Percentiles rank a stretch among this genome's conserved stretches.
These are phyloP conservation scores for Aotus griseimembra DNA, from an alignment of 2,797 vertebrate genomes.

Conservation along the genomic window DNA sequence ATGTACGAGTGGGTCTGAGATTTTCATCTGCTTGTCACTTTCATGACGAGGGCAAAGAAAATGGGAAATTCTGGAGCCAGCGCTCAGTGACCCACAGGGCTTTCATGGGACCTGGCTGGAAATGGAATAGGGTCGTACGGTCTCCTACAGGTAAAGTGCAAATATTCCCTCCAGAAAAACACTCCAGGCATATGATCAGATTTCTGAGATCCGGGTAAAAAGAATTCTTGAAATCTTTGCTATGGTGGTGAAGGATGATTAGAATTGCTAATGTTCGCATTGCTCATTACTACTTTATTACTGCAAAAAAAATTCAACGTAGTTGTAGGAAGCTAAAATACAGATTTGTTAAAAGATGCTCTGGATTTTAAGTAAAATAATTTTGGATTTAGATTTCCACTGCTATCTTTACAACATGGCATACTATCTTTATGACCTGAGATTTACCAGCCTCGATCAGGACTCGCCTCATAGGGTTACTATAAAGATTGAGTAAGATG, in stretches of 20 bases:
- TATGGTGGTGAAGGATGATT: neutral
- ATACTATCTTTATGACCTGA: neutral
- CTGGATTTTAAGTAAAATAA: neutral
- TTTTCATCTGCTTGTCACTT: neutral
- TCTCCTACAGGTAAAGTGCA: neutral
- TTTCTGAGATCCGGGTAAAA: neutral
- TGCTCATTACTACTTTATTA: neutral
- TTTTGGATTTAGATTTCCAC: neutral
- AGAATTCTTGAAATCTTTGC: neutral
- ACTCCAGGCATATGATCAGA: neutral
- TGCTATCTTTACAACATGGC: neutral
- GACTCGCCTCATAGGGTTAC: neutral
- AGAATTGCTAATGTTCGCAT: neutral
- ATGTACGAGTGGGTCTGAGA: fast-evolving
- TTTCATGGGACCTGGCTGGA: neutral
- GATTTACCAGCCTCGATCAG: neutral
- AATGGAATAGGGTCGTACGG: too few species aligned
- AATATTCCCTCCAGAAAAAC: neutral
- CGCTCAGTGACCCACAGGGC: neutral
- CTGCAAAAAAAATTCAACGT: neutral
- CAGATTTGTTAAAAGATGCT: neutral
- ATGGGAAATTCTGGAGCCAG: neutral
- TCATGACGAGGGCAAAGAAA: neutral
- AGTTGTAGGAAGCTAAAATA: neutral
- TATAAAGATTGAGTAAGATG: neutral